Base-by-base conservation (phyloP, 1,140 invertebrate species). In the Trichonephila clavata region DNA sequence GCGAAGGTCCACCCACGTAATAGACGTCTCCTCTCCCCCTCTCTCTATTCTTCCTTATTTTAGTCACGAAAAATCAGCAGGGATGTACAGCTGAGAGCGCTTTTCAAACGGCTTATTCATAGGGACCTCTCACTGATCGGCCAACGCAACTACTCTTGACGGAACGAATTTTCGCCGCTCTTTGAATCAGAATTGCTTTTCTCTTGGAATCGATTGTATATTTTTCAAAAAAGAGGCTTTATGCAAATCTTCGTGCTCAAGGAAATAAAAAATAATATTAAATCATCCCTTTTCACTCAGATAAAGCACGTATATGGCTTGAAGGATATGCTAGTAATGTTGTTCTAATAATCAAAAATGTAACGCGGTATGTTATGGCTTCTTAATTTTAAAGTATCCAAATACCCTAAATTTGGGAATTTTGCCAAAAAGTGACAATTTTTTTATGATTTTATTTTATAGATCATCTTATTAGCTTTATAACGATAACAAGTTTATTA, bases 1-100 rank as follows among this genome's bases (percentile, higher is more conserved):
- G 43, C 21, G 57, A 84, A 59, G 83, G 57, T 84, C 83, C 83
- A 60, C 83, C 83, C 83, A 84, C 83, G 50, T 60, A 84, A 84
- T 60, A 60, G 83, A 60, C 83, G 81, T 57, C 43, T 60, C 6
- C 24, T 84, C 81, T 16, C 24, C 57, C 21, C 68, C 68, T 71
- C 32, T 39, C 32, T 39, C 32, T 39, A 39, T 39, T 39, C 32
- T 39, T 39, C 32, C 32, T 39, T 84, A 84, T 27, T 84, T 57
- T 27, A 84, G 57, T 84, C 83, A 84, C 83, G 83, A 84, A 59
- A 57, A 60, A 60, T 60, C 83, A 59, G 50, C 83, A 60, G 57
- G 57, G 83, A 84, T 59, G 24, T 13, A 59, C 24, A 21, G 57
- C 24, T 84, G 83, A 60, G 24, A 84, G 83, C 14, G 24, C 81